Evolutionary conservation across 1,140 invertebrate genomes (phyloP).

Genomic region (Sminthurinus signatus): DNA sequence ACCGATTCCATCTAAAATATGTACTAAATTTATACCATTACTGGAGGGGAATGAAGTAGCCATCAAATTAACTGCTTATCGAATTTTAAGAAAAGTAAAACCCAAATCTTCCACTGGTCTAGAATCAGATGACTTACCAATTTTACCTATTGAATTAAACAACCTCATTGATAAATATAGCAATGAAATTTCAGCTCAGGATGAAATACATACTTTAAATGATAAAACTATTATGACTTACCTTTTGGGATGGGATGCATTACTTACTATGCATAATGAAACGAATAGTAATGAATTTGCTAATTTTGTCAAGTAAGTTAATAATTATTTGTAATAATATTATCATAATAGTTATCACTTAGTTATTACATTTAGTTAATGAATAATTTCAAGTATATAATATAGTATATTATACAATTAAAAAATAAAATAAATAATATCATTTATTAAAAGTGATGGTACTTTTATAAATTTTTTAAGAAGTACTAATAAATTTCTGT

Average conservation of each 20-base stretch:
- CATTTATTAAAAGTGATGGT: not conserved
- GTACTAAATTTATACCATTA: slow-evolving; percentile 10
- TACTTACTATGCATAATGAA: slow-evolving; percentile 28
- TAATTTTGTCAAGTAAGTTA: slow-evolving; percentile 33
- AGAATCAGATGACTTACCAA: slow-evolving; percentile 21
- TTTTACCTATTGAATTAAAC: slow-evolving; percentile 24
- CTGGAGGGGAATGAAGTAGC: not conserved
- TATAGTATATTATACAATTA: not conserved
- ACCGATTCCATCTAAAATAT: slow-evolving; percentile 13
- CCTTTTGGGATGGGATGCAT: slow-evolving; percentile 20
- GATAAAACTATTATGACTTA: not conserved
- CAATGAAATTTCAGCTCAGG: not conserved
- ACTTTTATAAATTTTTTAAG: not conserved
- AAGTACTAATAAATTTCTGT: not conserved
- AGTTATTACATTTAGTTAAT: no score
- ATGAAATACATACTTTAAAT: not conserved
- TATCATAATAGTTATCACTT: no score
- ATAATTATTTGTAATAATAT: not conserved
- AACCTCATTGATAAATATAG: slow-evolving; percentile 10
- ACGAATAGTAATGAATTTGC: slow-evolving; percentile 33
- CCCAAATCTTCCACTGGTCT: not conserved
- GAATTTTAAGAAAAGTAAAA: slow-evolving; percentile 17
- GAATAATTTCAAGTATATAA: no score
- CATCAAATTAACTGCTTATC: slow-evolving; percentile 13
- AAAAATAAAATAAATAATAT: not conserved